Percentiles rank a stretch among this genome's conserved stretches.
These are phyloP conservation scores for Delphinapterus leucas DNA, from an alignment of 2,113 vertebrate species.

Conservation along the genomic window DNA sequence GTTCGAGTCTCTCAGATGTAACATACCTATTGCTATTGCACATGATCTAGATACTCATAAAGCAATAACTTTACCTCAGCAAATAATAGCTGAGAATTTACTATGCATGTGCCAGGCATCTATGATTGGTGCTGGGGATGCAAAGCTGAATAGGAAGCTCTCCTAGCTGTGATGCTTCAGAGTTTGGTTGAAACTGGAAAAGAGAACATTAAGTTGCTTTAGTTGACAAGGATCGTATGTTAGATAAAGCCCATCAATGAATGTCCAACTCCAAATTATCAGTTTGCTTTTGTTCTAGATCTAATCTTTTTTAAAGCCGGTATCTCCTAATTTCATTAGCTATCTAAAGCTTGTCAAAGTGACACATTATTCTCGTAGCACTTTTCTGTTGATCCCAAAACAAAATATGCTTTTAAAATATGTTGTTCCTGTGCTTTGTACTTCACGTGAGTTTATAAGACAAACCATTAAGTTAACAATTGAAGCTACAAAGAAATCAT, in stretches of 20 bases:
- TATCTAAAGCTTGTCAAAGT: neutral
- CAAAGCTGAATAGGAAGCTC: neutral
- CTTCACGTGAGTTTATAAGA: neutral
- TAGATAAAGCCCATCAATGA: neutral
- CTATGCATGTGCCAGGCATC: neutral
- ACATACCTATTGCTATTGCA: neutral
- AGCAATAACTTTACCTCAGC: neutral
- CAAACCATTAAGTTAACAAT: neutral
- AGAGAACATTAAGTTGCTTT: neutral
- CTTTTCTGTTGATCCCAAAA: neutral
- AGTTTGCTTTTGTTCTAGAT: neutral
- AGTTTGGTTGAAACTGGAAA: neutral
- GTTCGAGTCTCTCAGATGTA: neutral
- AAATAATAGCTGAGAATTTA: neutral
- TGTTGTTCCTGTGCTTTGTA: neutral
- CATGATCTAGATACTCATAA: neutral
- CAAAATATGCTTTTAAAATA: constrained; percentile 2
- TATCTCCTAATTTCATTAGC: neutral
- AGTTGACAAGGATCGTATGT: neutral
- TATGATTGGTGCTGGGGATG: fast-evolving
- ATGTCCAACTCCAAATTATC: neutral
- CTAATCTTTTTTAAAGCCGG: neutral
- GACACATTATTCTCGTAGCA: neutral
- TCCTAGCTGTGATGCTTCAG: neutral
- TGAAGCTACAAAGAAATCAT: neutral